A percentile compares a stretch with the other conserved stretches of the same genome.
Evolutionary conservation across 2,888 invertebrate species (phyloP).

Genomic region (Meandrusa payeni): DNA sequence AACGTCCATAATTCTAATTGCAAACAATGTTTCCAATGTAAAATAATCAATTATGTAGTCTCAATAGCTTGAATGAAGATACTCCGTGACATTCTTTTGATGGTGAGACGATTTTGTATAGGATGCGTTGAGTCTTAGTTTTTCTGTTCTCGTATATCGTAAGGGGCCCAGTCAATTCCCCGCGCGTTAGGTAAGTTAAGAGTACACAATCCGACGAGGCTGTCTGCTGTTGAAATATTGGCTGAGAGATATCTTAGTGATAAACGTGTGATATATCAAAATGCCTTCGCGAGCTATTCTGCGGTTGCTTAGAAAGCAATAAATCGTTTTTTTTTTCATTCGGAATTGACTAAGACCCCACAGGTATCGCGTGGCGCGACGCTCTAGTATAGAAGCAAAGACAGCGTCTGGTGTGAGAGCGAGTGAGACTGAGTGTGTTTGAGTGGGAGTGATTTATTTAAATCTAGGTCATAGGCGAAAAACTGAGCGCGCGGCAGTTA

Average conservation of each 20-base stretch:
- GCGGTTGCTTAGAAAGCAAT: constrained; percentile 42
- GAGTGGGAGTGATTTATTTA: constrained; percentile 55
- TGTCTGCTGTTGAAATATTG: constrained; percentile 39
- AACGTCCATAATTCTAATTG: constrained; percentile 10
- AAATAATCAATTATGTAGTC: constrained; percentile 38
- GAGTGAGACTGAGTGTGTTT: constrained; percentile 36
- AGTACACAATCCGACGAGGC: constrained; percentile 34
- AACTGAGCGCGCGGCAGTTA: constrained; percentile 60
- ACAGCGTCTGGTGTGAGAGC: constrained; percentile 49
- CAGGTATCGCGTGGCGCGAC: constrained; percentile 66
- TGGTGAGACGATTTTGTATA: constrained; percentile 68
- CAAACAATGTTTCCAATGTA: constrained; percentile 3
- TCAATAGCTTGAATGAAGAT: constrained; percentile 36
- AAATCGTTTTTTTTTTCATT: constrained; percentile 25
- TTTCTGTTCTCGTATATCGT: constrained; percentile 48
- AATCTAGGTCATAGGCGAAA: constrained; percentile 77
- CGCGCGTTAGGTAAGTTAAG: constrained; percentile 35
- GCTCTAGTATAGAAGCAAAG: constrained; percentile 60
- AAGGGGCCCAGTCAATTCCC: constrained; percentile 73
- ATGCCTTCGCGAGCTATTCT: constrained; percentile 58
- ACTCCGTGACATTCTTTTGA: constrained; percentile 46
- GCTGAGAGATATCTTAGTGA: constrained; percentile 48
- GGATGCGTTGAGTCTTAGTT: constrained; percentile 66
- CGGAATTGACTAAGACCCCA: constrained; percentile 71
- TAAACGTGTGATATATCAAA: constrained; percentile 62